Base-by-base conservation (phyloP, 2,888 invertebrate species). In the Sabatieria punctata region DNA sequence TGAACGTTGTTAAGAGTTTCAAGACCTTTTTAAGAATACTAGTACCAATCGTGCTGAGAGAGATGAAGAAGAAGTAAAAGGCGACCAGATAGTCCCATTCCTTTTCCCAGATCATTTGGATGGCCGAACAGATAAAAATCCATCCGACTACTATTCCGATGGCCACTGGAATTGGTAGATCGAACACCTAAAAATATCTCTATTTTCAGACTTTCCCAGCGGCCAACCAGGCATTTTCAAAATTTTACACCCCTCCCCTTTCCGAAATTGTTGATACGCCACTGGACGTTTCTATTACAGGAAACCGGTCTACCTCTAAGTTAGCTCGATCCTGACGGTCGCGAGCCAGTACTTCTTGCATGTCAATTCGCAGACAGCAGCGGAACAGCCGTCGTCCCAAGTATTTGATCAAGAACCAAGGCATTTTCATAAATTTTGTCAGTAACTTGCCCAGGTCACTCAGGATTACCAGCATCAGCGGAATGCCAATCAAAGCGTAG, bases 1-100 rank as follows among this genome's bases (percentile, higher is more conserved):
- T n/a, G n/a, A n/a, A n/a, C n/a, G n/a, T n/a, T n/a, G n/a, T n/a
- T n/a, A n/a, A n/a, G n/a, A n/a, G n/a, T n/a, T n/a, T n/a, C n/a
- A n/a, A n/a, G n/a, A n/a, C n/a, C n/a, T n/a, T n/a, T n/a, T n/a
- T n/a, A n/a, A n/a, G n/a, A n/a, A n/a, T n/a, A n/a, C n/a, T n/a
- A n/a, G n/a, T n/a, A n/a, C n/a, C n/a, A n/a, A n/a, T n/a, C n/a
- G n/a, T n/a, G n/a, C 85, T 85, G 78, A 91, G 83, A 0, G 89
- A 89, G 57, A 93, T 84, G 65, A 95, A 93, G 4, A 93, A 85
- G 65, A 93, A 95, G 67, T 95, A 95, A 66, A 93, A 89, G 0
- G 91, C 80, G 49, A 85, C 82, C 58, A 89, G 80, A 67, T 85
- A 82, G 23, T 75, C 74, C 93, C 93, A 95, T 0, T 62, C 61